These are phyloP conservation scores for Choristoneura rosaceana DNA, from an alignment of 2,888 invertebrate species.

Conservation along the genomic window DNA sequence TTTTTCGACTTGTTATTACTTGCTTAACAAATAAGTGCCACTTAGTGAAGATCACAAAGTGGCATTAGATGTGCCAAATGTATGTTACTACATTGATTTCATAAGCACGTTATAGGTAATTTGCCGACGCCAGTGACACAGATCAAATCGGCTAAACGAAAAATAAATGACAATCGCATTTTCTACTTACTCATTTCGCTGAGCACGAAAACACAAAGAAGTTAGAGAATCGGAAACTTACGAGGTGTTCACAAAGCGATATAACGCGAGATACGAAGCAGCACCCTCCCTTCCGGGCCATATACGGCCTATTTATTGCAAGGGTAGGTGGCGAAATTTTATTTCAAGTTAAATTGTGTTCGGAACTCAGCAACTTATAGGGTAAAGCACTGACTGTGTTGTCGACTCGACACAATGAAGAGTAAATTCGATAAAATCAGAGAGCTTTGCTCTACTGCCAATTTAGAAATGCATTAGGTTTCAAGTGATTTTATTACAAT, in stretches of 20 bases:
- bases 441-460: conserved; percentile 68
- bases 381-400: conserved; percentile 23
- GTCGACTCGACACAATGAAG: conserved; percentile 27
- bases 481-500: conserved; percentile 53
- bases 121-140: conserved; percentile 7
- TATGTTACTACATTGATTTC: background rate
- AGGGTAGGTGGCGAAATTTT: conserved; percentile 78
- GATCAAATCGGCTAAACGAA: conserved; percentile 23
- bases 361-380: conserved; percentile 69
- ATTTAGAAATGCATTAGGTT: conserved; percentile 67
- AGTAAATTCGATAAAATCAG: conserved; percentile 59
- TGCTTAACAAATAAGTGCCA: background rate
- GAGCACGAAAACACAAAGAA: conserved; percentile 71
- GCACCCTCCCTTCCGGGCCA: conserved; percentile 70
- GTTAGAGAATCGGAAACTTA: conserved; percentile 70
- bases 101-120: conserved; percentile 9
- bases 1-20: background rate
- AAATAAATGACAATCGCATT: conserved; percentile 35
- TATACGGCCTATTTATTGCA: conserved; percentile 74
- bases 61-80: background rate
- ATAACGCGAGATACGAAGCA: conserved; percentile 66
- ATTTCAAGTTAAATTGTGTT: conserved; percentile 84
- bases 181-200: conserved; percentile 63
- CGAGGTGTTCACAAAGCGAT: conserved; percentile 69
- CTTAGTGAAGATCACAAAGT: background rate